Percentiles rank a stretch among this genome's conserved stretches.
Evolutionary conservation across 2,888 invertebrate species (phyloP).

Genomic region (Ceratothoa steindachneri): DNA sequence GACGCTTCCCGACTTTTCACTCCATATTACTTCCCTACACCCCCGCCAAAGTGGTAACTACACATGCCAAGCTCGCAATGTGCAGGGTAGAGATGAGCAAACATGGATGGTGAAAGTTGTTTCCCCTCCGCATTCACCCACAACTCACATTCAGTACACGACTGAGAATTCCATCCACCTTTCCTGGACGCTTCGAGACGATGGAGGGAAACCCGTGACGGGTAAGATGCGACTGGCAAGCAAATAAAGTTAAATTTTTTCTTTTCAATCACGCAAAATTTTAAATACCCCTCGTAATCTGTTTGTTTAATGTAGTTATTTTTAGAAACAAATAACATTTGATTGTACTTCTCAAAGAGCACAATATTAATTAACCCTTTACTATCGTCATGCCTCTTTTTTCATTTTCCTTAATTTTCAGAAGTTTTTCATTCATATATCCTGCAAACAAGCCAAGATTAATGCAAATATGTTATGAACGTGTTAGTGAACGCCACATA

Average conservation of each 20-base stretch:
- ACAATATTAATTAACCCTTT: too few relatives aligned
- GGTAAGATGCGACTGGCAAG: slow-evolving; percentile 18
- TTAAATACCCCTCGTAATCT: too few relatives aligned
- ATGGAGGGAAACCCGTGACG: slow-evolving; percentile 41
- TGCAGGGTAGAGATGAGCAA: slow-evolving; percentile 25
- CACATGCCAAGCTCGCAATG: slow-evolving; percentile 38
- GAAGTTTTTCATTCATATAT: too few relatives aligned
- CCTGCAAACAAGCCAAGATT: too few relatives aligned
- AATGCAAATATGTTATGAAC: too few relatives aligned
- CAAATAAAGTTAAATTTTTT: not conserved
- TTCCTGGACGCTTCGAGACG: slow-evolving; percentile 31
- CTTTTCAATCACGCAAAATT: too few relatives aligned
- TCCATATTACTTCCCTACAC: slow-evolving; percentile 21
- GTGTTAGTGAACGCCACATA: too few relatives aligned
- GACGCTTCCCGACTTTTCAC: slow-evolving; percentile 31
- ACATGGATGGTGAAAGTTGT: slow-evolving; percentile 35
- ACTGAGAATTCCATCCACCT: slow-evolving; percentile 40
- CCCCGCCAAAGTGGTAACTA: slow-evolving; percentile 34
- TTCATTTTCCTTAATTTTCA: too few relatives aligned
- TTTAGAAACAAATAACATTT: too few relatives aligned
- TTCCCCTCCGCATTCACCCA: slow-evolving; percentile 31
- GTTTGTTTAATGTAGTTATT: too few relatives aligned
- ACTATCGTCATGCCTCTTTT: too few relatives aligned
- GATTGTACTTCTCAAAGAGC: too few relatives aligned
- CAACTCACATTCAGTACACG: slow-evolving; percentile 34